Evolutionary conservation across 2,113 vertebrate genomes (phyloP), one percentile per base, ranked within the genome.

Genomic region (Meriones unguiculatus): DNA sequence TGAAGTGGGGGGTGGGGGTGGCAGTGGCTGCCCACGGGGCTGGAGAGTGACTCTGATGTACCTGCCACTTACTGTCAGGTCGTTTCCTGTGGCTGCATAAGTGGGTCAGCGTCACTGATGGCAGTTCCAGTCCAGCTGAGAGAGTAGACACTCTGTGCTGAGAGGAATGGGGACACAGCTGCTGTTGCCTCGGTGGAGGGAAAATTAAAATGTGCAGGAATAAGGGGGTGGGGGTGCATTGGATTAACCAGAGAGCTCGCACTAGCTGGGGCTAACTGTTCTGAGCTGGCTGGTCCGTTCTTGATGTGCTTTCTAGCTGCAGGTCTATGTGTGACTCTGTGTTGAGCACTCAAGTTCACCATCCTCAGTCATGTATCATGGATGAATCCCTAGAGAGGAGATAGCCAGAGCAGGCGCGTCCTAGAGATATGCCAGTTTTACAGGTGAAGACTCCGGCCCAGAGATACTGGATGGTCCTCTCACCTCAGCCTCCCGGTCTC

Each of bases 311-410:
- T 11, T 7, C 52, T 24, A 2, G 1, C 1, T 1, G 24, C 1
- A 7, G 0, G 1, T 30, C 15, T 25, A 4, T 2, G 13, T 22
- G 0, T 9, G 12, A 0, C 0, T 0, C 14, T 41, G 10, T 54
- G 81, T 17, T 67, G 30, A 30, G 41, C 38, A 13, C 25, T 46
- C 4, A 2, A 0, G 57, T 5, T 2, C 30, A 1, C 4, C 2
- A 14, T 0, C 87, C 69, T 57, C 1, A 2, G 1, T 64, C 32
- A 0, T 20, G 9, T 5, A 22, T 4, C 12, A 11, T 0, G 77
- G 11, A 7, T 7, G 2, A 18, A 10, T 1, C 35, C 73, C 25
- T 7, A 59, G 20, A 77, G 75, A 77, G 75, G 46, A 30, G 75
- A 5, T 7, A 10, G 2, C 46, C 18, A 22, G 50, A 15, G 72